Conservation (phyloP, 2,797 vertebrate genomes). For the Crocodylus rhombifer region DNA sequence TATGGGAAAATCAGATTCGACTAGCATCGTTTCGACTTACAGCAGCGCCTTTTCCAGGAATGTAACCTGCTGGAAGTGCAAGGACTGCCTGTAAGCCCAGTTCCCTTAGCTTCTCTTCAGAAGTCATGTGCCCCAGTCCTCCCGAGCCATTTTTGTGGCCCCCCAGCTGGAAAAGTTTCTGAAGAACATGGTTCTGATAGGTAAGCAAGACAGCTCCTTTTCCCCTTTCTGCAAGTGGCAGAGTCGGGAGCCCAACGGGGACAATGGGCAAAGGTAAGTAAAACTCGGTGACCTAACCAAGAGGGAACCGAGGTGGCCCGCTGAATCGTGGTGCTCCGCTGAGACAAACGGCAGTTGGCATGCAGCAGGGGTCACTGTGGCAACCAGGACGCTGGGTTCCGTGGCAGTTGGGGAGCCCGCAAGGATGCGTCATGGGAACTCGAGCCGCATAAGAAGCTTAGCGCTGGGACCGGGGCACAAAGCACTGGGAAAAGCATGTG, state of each 20-base stretch:
- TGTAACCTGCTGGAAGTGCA: no score
- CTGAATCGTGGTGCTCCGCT: not conserved
- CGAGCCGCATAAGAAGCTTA: not conserved
- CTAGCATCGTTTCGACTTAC: no score
- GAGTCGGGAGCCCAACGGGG: not conserved
- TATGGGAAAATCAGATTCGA: no score
- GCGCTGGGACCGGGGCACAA: not conserved
- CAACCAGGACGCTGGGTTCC: not conserved
- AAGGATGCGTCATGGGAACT: not conserved
- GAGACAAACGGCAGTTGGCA: not conserved
- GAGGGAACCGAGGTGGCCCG: not conserved
- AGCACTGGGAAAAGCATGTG: slow-evolving; percentile 16
- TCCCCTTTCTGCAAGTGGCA: not conserved
- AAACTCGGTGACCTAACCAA: not conserved
- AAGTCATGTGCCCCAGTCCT: no score
- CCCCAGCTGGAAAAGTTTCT: not conserved
- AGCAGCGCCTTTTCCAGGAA: no score
- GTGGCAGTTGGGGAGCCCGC: not conserved
- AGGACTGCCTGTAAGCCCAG: no score
- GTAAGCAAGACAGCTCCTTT: not conserved
- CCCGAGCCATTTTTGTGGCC: no score
- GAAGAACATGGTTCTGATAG: not conserved
- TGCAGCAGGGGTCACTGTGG: not conserved
- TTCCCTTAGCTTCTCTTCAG: no score
- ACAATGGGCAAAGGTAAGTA: not conserved